Percentiles rank a stretch among this genome's conserved stretches.
Evolutionary conservation across 2,113 vertebrate species (phyloP).

Genomic region (Glaucomys volans): DNA sequence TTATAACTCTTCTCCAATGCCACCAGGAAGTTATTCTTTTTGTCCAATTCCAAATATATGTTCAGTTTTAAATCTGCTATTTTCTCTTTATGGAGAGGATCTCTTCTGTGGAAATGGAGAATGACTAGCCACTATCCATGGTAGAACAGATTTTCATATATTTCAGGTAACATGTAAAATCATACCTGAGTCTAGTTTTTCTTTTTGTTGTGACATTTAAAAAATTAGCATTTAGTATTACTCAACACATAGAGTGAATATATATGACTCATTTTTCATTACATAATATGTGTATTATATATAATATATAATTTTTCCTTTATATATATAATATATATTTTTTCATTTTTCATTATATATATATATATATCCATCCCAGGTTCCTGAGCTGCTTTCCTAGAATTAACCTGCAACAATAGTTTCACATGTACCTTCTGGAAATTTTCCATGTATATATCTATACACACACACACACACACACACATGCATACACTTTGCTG

Average conservation of each 20-base stretch:
- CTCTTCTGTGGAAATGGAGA: constrained; percentile 21
- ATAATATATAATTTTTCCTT: no score
- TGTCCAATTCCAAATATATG: constrained; percentile 7
- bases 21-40: constrained; percentile 51
- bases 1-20: neutral
- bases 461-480: neutral
- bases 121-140: neutral
- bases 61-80: neutral
- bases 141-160: neutral
- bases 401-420: constrained; percentile 1
- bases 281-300: no score
- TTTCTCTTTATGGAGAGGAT: constrained; percentile 5
- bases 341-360: neutral
- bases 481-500: neutral
- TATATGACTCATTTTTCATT: neutral
- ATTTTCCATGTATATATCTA: neutral
- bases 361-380: neutral
- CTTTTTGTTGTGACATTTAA: constrained; percentile 7
- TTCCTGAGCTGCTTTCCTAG: neutral
- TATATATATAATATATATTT: no score
- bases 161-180: neutral
- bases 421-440: neutral
- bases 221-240: neutral
- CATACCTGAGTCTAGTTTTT: neutral
- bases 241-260: neutral